A percentile compares a stretch with the other conserved stretches of the same genome.
Conservation (phyloP, 2,797 vertebrate genomes). For the Rhabdophis nuchalis region DNA sequence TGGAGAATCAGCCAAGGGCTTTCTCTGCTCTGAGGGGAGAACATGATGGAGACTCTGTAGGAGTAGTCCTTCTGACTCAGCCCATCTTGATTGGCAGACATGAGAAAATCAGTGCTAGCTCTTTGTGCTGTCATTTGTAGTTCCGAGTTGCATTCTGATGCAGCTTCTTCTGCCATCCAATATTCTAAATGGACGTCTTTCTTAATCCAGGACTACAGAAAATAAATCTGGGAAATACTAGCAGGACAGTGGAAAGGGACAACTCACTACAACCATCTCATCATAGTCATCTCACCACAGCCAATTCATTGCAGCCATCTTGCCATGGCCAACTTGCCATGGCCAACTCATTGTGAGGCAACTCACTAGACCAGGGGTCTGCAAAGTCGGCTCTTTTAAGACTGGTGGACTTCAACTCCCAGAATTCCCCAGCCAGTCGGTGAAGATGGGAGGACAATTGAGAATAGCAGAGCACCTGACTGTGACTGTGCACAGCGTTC, state of each 20-base stretch:
- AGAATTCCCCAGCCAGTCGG: no score
- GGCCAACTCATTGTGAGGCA: neutral
- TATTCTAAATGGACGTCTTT: neutral
- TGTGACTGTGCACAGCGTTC: neutral
- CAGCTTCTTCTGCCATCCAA: neutral
- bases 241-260: neutral
- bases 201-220: neutral
- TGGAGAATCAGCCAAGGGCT: neutral
- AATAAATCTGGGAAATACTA: neutral
- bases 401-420: no score
- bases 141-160: neutral
- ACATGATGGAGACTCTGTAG: neutral
- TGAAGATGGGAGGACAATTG: neutral
- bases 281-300: neutral
- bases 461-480: neutral
- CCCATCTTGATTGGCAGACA: neutral
- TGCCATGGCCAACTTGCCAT: no score
- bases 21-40: neutral
- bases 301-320: neutral
- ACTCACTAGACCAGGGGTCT: no score
- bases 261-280: neutral
- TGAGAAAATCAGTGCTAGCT: neutral
- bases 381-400: no score
- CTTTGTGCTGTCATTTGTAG: neutral
- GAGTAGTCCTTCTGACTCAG: neutral